Conservation (phyloP, 2,113 vertebrate species). For the Paedocypris sp. region DNA sequence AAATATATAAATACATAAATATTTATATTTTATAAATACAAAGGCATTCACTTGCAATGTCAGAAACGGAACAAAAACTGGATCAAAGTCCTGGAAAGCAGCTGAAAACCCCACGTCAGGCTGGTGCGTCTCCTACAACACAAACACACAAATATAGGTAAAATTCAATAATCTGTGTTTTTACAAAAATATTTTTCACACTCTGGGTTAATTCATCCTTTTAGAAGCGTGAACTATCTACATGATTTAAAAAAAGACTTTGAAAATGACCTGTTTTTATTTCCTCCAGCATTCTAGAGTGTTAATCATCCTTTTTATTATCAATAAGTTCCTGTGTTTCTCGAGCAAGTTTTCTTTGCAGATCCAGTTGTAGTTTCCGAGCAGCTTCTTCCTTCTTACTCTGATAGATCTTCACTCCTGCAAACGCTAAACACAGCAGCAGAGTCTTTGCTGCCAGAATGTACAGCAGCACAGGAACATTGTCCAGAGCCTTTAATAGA, state of each 20-base stretch:
- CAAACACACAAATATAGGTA: neutral
- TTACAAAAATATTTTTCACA: no score
- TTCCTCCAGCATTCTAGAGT: neutral
- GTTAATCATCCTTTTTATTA: conserved; percentile 70
- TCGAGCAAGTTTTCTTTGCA: conserved; percentile 52
- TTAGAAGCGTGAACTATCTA: no score
- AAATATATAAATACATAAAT: neutral
- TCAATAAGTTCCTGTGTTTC: conserved; percentile 55
- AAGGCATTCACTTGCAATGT: no score
- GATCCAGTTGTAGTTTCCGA: conserved; percentile 54
- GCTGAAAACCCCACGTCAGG: neutral
- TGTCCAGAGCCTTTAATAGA: conserved; percentile 71
- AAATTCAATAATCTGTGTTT: no score
- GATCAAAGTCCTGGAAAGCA: neutral
- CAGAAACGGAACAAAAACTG: conserved; percentile 12
- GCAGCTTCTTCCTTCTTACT: conserved; percentile 64
- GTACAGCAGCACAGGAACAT: conserved; percentile 82
- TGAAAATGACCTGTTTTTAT: neutral
- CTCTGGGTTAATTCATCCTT: no score
- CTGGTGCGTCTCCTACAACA: neutral
- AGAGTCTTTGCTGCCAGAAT: conserved; percentile 87
- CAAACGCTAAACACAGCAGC: conserved; percentile 82
- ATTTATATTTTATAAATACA: conserved; percentile 7
- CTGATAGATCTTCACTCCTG: conserved; percentile 83
- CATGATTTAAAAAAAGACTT: no score